Base-by-base conservation (phyloP, 2,113 vertebrate species). In the Lampris megalopsis region DNA sequence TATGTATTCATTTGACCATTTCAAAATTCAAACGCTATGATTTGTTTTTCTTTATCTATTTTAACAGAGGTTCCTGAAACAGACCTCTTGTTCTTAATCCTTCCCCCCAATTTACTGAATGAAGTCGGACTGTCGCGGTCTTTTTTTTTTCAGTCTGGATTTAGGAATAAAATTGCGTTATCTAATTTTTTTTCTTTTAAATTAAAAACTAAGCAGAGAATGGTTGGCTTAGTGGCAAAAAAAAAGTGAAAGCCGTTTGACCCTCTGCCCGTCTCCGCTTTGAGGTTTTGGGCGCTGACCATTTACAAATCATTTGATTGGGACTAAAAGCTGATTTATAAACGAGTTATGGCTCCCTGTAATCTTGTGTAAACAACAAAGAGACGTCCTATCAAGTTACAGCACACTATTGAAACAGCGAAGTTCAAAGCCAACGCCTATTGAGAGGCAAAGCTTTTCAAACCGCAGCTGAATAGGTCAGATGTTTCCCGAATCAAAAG, bases 71-170 rank as follows among this genome's bases (percentile, higher is more conserved):
- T 76, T 68, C 13, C 10, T 54, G n/a, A 69, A 71, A 1, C 35
- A 61, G 82, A 80, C 75, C 86, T 64, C 0, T 24, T 24, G 73
- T 56, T 79, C 45, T 4, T 2, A 66, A 68, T 78, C 86, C 64
- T 80, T 50, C 10, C 0, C 40, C 4, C 50, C 50, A 24, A 24
- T 24, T 24, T 24, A 24, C 24, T 5, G 6, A 1, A 47, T 9
- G 63, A 40, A 65, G 67, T 50, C 63, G n/a, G 2, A 3, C 43
- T 5, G 7, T 7, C 43, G 35, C n/a, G 70, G 8, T 45, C 45
- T 59, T 8, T 38, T 13, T 48, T 2, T 4, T 36, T 66, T 43
- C 42, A 40, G 3, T 9, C 8, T 62, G 54, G 5, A 68, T 65
- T 62, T 62, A 45, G 4, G 37, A 1, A 52, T 2, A 3, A 60